Conservation (phyloP, 2,888 invertebrate species). For the Willowsia nigromaculata region DNA sequence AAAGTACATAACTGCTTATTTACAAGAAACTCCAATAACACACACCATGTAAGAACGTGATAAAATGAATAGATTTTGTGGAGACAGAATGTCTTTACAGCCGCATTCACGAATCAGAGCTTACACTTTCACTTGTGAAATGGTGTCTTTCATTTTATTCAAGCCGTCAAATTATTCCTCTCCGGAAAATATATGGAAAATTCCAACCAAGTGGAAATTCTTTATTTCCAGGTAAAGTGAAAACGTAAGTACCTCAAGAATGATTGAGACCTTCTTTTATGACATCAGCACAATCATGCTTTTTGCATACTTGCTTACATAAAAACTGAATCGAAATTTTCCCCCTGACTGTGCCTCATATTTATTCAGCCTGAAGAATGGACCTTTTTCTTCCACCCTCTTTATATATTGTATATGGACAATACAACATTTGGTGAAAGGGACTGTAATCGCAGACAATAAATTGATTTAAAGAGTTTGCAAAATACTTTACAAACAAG, state of each 20-base stretch:
- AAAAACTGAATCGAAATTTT: background rate
- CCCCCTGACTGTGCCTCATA: background rate
- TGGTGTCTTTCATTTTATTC: background rate
- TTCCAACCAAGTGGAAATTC: conserved; percentile 5
- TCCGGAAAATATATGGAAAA: conserved; percentile 16
- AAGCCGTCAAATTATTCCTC: background rate
- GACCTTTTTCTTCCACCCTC: background rate
- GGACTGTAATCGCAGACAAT: background rate
- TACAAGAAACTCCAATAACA: background rate
- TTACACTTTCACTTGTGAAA: background rate
- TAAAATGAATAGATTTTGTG: background rate
- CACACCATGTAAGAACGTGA: background rate
- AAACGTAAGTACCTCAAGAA: conserved; percentile 4
- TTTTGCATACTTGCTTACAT: background rate
- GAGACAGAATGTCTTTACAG: background rate
- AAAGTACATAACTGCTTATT: background rate
- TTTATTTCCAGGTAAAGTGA: background rate
- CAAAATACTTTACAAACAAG: background rate
- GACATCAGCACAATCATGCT: background rate
- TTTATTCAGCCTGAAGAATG: background rate
- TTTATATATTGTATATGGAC: background rate
- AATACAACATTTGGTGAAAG: background rate
- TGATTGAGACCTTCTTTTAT: background rate
- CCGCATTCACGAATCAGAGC: background rate
- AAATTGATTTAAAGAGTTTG: conserved; percentile 6